Base-by-base conservation (phyloP, 2,113 vertebrate species). In the Siphamia tubifer region DNA sequence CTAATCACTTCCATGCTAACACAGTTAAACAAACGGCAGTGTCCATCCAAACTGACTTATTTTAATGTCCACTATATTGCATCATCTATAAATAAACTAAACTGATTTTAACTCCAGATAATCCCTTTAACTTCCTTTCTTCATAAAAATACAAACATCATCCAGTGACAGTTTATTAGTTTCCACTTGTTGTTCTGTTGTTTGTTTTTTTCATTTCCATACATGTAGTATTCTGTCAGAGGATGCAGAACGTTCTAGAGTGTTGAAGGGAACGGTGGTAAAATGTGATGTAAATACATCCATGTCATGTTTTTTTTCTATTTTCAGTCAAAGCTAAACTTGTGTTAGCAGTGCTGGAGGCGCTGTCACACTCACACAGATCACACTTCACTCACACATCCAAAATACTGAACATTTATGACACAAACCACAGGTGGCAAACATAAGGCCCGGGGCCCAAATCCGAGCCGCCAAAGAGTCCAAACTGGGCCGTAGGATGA, bases 141-240 rank as follows among this genome's bases (percentile, higher is more conserved):
- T 30, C 15, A 5, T 43, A 42, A 27, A 16, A 34, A n/a, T 3
- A 23, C 16, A 19, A 12, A 24, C 12, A 4, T 15, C n/a, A 40
- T 1, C 25, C 24, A 43, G 35, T 68, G 56, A 48, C 17, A 17
- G 27, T 27, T 48, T 48, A 28, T 24, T 44, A 11, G 5, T 8
- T 34, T 34, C 13, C 23, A 11, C 12, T 10, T 16, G 9, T 30
- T 5, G 24, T 15, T 30, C 15, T 16, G 15, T 4, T 28, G 44
- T 53, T 16, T 6, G 68, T 52, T 19, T 0, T 27, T 74, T 58
- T 48, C 40, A 25, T 70, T 6, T 38, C n/a, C 44, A 13, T 17
- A 6, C 25, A 21, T 64, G 63, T 54, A 24, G 68, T 60, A 62
- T 67, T 65, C 10, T 63, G 32, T 57, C 45, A 45, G 45, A 66